Base-by-base conservation (phyloP, 1,140 invertebrate species). In the Frieseomelitta varia region DNA sequence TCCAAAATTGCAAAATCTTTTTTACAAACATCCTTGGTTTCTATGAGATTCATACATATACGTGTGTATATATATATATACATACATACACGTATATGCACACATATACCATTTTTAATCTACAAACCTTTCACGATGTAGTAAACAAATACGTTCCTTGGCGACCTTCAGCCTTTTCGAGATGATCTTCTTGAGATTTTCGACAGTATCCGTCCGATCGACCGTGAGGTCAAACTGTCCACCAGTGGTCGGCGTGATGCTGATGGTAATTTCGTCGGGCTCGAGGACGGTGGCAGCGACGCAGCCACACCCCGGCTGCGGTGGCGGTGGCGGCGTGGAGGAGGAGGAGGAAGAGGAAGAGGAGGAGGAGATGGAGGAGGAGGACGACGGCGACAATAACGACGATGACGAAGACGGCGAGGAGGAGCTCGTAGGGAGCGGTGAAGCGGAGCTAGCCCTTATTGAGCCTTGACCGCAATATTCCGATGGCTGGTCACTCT, bases 161-260 rank as follows among this genome's bases (percentile, higher is more conserved):
- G 97, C 97, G 92, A 99, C 97, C 96, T 98, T 98, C 83, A 99
- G 95, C 93, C 97, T 97, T 95, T 98, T 98, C n/a, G 98, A 98
- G 90, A 99, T 97, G 72, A 97, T 96, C 95, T 98, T 98, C 94
- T 99, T 98, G 24, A 99, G 96, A 93, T 97, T 97, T 91, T 98
- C 98, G 74, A 99, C 97, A 84, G 96, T 97, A 87, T 97, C 97
- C 91, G 96, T 96, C 85, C 96, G 96, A 87, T 97, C 96, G 80
- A 98, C 96, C 83, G 96, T 96, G 86, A 99, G 96, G 90, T 97
- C 96, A 94, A 99, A 98, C 92, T 97, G 97, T 91, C 98, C 98
- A 91, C 98, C 98, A 83, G 98, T 99, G 78, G 98, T 99, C 87
- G 98, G 98, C 91, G 97, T 97, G 92, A 98, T 97, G 95, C 96